Evolutionary conservation across 35 echinoderm and acorn worm species (phyloP).

Genomic region (Apostichopus parvimensis): DNA sequence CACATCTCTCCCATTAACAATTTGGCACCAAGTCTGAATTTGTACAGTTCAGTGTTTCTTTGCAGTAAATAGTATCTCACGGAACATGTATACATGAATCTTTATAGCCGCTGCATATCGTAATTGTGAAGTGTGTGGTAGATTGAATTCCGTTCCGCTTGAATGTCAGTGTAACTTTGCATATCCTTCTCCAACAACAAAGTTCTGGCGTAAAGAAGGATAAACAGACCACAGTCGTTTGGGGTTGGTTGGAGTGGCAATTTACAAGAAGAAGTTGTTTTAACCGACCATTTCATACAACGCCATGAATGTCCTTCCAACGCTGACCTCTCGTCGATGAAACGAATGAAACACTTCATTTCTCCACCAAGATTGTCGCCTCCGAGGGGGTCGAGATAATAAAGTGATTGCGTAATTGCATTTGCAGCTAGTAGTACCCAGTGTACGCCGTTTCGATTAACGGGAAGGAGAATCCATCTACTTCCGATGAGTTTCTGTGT

Average conservation of each 20-base stretch:
- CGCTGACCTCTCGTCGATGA: not conserved
- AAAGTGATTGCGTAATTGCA: not conserved
- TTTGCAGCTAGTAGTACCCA: not conserved
- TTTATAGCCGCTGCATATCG: not conserved
- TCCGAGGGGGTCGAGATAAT: constrained; percentile 8
- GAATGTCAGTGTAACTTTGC: not conserved
- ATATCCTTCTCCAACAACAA: not conserved
- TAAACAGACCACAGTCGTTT: constrained; percentile 8
- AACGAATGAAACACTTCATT: not conserved
- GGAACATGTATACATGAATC: no score
- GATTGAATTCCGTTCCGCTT: not conserved
- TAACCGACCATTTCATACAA: not conserved
- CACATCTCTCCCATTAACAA: no score
- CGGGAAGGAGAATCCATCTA: constrained; percentile 1
- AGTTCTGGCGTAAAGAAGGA: not conserved
- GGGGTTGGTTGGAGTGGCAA: not conserved
- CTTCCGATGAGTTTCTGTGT: not conserved
- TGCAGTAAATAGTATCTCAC: no score
- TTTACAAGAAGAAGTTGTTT: not conserved
- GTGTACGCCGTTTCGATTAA: not conserved
- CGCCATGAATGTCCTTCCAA: not conserved
- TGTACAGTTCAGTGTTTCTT: no score
- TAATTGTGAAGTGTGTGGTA: not conserved
- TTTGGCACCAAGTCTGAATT: no score
- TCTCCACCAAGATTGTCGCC: not conserved